phyloP scores from a whole-genome alignment of 2,797 vertebrate genomes.

The Gila robusta region DNA sequence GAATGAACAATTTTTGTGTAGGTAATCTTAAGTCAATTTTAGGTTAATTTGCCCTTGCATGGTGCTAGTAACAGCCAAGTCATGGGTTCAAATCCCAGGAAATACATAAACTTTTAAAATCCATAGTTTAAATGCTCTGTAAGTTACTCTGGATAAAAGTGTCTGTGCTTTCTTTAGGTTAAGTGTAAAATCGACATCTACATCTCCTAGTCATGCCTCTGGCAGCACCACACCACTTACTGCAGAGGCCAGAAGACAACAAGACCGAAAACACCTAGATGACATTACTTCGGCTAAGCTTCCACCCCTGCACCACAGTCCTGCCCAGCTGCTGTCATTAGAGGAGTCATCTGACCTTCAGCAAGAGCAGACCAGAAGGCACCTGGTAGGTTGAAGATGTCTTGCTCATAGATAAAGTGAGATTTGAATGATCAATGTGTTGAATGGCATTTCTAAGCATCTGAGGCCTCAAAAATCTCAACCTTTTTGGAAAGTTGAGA shows the following conservation, averaged over 20 bases:
- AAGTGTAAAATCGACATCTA: slow-evolving; percentile 72
- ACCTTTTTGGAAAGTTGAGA: not conserved
- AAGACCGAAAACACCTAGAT: slow-evolving; percentile 89
- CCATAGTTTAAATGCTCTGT: not conserved
- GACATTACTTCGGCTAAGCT: slow-evolving; percentile 90
- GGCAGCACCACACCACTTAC: slow-evolving; percentile 71
- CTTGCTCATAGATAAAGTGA: not conserved
- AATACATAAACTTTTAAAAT: not conserved
- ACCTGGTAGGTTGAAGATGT: slow-evolving; percentile 79
- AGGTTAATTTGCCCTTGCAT: too few relatives aligned
- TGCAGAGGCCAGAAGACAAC: slow-evolving; percentile 76
- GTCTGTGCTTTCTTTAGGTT: slow-evolving; percentile 74
- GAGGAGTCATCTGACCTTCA: slow-evolving; percentile 87
- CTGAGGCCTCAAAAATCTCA: not conserved
- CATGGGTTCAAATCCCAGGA: not conserved
- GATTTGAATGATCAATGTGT: not conserved
- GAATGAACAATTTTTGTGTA: not conserved
- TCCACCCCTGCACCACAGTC: slow-evolving; percentile 85
- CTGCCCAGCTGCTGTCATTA: slow-evolving; percentile 84
- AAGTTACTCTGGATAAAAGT: not conserved
- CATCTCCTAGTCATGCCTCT: slow-evolving; percentile 71
- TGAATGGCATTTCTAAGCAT: not conserved
- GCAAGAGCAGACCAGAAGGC: slow-evolving; percentile 83
- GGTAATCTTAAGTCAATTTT: not conserved
- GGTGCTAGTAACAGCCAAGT: not conserved